Percentiles rank a stretch among this genome's conserved stretches.
Evolutionary conservation across 53 echinoderm and acorn worm species (phyloP).

Genomic region (Antedon mediterranea): DNA sequence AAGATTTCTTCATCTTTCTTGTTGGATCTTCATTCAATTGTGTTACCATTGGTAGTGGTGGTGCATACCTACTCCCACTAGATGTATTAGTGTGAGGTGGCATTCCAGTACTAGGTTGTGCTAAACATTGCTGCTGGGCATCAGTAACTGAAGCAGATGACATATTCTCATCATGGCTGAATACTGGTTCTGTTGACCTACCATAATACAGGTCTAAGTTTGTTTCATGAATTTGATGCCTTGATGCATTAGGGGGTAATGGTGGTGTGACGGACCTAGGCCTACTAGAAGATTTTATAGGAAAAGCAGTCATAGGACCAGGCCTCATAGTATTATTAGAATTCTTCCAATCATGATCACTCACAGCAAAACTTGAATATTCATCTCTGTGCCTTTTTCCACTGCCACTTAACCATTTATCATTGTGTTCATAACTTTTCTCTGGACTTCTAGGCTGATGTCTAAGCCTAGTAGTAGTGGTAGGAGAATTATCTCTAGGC

Average conservation of each 20-base stretch:
- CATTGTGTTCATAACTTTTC: not conserved
- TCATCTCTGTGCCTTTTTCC: not conserved
- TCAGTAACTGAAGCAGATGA: too few species aligned
- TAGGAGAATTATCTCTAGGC: too few species aligned
- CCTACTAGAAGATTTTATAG: not conserved
- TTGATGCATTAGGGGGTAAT: not conserved
- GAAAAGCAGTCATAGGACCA: not conserved
- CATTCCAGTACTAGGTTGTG: not conserved
- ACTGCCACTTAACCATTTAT: not conserved
- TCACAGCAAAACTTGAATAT: not conserved
- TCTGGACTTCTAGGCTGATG: not conserved
- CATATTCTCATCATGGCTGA: not conserved
- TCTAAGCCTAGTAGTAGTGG: too few species aligned
- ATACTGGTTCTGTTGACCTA: not conserved
- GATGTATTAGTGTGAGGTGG: not conserved
- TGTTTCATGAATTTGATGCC: not conserved
- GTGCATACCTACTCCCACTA: not conserved
- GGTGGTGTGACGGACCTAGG: not conserved
- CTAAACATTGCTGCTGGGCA: not conserved
- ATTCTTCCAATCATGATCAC: too few species aligned
- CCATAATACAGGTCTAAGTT: not conserved
- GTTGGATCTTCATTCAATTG: not conserved
- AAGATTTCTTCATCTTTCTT: not conserved
- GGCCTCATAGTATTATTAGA: too few species aligned
- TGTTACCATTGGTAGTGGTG: not conserved